phyloP scores from a whole-genome alignment of 2,888 invertebrate genomes.

The Lysandra bellargus region DNA sequence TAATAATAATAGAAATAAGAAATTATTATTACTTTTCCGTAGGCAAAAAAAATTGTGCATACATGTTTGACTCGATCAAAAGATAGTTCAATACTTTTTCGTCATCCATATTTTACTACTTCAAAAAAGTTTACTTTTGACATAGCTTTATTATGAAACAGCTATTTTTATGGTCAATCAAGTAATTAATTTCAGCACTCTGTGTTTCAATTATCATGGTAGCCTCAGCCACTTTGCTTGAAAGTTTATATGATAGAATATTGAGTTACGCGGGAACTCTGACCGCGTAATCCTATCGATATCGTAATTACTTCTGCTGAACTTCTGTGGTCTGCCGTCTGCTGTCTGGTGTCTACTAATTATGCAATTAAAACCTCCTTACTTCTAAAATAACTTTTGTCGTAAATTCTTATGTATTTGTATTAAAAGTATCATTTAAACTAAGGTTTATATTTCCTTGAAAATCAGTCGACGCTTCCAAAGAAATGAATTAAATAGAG shows the following conservation, averaged over 20 bases:
- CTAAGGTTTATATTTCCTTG: too few species aligned
- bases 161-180: too few species aligned
- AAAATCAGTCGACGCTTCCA: too few species aligned
- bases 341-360: constrained; percentile 51
- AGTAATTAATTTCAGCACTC: background rate
- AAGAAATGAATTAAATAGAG: too few species aligned
- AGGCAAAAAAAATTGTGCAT: too few species aligned
- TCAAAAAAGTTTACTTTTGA: background rate
- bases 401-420: background rate
- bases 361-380: constrained; percentile 75
- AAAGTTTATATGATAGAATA: background rate
- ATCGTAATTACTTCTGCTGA: constrained; percentile 46
- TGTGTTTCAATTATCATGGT: background rate
- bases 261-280: constrained; percentile 25
- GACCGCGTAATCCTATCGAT: constrained; percentile 29
- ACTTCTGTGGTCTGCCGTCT: constrained; percentile 50
- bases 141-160: background rate
- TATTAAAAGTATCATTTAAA: background rate
- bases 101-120: too few species aligned
- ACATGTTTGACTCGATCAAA: too few species aligned
- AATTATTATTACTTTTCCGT: too few species aligned
- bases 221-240: constrained; percentile 4
- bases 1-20: too few species aligned
- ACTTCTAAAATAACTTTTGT: constrained; percentile 39
- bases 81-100: too few species aligned